phyloP scores from a whole-genome alignment of 2,113 vertebrate species.

The Spizaetus ornatus region DNA sequence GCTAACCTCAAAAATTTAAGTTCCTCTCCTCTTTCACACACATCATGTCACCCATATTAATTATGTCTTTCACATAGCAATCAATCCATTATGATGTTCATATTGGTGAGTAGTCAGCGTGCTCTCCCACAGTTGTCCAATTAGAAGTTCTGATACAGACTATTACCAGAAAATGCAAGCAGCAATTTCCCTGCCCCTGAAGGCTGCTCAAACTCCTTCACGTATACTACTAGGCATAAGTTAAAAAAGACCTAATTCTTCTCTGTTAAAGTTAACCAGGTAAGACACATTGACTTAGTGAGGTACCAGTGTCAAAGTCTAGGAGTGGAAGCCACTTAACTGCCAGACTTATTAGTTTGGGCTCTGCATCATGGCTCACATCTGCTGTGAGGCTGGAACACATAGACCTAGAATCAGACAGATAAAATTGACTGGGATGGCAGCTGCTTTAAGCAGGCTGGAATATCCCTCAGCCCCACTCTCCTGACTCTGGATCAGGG shows the following conservation, averaged over 20 bases:
- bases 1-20: neutral
- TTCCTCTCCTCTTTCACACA: neutral
- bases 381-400: neutral
- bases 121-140: neutral
- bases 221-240: accelerated
- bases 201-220: neutral
- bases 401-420: neutral
- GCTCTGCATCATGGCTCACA: neutral
- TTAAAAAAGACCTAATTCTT: neutral
- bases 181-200: neutral
- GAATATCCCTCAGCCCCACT: neutral
- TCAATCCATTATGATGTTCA: neutral
- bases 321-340: neutral
- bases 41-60: neutral
- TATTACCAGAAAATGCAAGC: neutral
- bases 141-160: neutral
- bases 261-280: neutral
- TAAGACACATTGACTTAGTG: neutral
- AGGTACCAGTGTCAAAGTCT: neutral
- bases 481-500: neutral
- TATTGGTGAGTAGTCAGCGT: neutral
- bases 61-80: neutral
- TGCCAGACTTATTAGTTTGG: neutral
- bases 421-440: accelerated
- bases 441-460: neutral